phyloP scores from a whole-genome alignment of 2,113 vertebrate species.

The Pelmatolapia mariae region DNA sequence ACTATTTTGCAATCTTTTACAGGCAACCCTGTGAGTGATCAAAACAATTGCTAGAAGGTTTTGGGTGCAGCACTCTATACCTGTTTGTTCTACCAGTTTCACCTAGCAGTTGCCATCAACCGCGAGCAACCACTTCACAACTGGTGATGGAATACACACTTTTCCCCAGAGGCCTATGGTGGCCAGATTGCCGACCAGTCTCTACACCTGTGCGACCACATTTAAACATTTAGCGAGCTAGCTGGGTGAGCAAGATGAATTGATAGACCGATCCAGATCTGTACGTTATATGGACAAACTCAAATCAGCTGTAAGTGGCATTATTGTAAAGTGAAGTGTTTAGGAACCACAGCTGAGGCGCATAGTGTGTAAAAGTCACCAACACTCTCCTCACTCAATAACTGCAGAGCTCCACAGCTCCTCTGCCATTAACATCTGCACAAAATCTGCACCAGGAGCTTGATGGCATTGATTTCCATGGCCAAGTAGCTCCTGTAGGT shows the following conservation, averaged over 20 bases:
- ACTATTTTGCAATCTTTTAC: neutral
- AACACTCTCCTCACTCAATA: neutral
- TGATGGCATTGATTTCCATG: neutral
- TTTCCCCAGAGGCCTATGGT: neutral
- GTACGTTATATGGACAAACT: accelerated
- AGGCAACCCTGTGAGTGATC: neutral
- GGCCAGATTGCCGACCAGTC: neutral
- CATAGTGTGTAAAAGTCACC: neutral
- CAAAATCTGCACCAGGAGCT: neutral
- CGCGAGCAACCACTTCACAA: neutral
- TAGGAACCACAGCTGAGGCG: neutral
- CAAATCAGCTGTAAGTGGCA: neutral
- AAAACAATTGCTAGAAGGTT: neutral
- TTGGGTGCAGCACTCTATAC: neutral
- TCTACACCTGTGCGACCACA: neutral
- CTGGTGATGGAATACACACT: neutral
- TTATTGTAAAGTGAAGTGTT: neutral
- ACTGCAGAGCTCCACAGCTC: neutral
- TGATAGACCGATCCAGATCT: neutral
- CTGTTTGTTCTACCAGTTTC: neutral
- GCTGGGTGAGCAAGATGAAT: neutral
- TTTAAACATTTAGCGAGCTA: neutral
- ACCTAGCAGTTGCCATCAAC: neutral
- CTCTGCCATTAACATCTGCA: neutral
- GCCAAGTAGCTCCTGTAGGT: neutral